Evolutionary conservation across 1,140 invertebrate species (phyloP), one percentile per base, ranked within the genome.

Genomic region (Hylyphantes graminicola): DNA sequence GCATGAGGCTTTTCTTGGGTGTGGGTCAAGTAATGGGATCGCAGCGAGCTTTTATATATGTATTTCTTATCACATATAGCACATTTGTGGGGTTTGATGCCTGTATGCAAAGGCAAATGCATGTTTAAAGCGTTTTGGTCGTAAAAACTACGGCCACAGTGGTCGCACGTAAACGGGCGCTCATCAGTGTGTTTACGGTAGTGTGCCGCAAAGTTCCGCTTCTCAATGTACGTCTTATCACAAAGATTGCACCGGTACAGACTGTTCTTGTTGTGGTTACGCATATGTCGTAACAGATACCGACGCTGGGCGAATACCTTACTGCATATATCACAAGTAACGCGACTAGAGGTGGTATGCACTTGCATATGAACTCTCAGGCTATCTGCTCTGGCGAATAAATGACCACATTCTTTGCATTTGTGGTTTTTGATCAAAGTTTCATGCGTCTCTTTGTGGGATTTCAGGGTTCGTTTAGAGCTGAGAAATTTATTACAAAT

Each of bases 21-120:
- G 61, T 75, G 73, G 48, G 73, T 75, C 11, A 75, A 61, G 48
- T 75, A 75, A 48, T 75, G 73, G 10, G 73, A 75, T 53, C 17
- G 48, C 17, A 75, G 13, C 17, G 73, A 75, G 19, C 57, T 63
- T 75, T 75, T 75, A 50, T 75, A 75, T 17, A 54, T 7, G 50
- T 75, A 75, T 15, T 35, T 50, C 50, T 63, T 75, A 59, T 75
- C 21, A 63, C 73, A 75, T n/a, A 75, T 59, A 61, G 63, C 54
- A 59, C 73, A 75, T 15, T 35, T 35, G 51, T 63, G 54, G 2
- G 72, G 50, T 48, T 75, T 75, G 48, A n/a, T 48, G 17, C 63
- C 21, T 13, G 50, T 50, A 63, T 75, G 73, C 13, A 59, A 50
- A 7, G 51, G 9, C 48, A 15, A 35, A 75, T 75, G 73, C 15